Conservation (phyloP, 2,888 invertebrate genomes). For the Iphiclides podalirius region DNA sequence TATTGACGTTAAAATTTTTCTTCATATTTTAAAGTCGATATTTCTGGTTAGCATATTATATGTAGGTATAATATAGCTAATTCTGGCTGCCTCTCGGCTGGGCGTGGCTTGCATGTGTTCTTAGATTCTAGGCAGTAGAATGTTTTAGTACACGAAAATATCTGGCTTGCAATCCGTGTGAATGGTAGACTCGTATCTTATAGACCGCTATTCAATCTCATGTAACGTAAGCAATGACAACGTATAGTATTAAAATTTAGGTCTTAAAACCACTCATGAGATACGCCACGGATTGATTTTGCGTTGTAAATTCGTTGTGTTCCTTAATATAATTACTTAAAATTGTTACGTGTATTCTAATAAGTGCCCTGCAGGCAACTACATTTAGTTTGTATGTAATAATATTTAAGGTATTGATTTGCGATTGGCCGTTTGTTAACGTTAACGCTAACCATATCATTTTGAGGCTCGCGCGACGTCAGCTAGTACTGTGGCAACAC, state of each 20-base stretch:
- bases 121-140: constrained; percentile 13
- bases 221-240: constrained; percentile 4
- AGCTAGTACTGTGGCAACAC: too few species aligned
- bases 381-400: constrained; percentile 1
- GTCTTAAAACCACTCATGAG: constrained; percentile 18
- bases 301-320: constrained; percentile 1
- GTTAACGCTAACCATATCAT: background rate
- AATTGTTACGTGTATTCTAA: background rate
- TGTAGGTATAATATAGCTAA: constrained; percentile 8
- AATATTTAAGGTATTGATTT: constrained; percentile 4
- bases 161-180: constrained; percentile 2
- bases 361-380: background rate
- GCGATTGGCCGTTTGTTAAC: background rate
- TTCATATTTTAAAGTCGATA: constrained; percentile 10
- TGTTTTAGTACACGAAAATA: background rate
- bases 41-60: constrained; percentile 12
- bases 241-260: constrained; percentile 2
- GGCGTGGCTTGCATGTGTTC: constrained; percentile 18
- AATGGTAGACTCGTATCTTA: constrained; percentile 4
- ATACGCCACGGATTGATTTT: background rate
- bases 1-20: constrained; percentile 8
- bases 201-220: constrained; percentile 10
- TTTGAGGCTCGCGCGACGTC: background rate
- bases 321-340: background rate
- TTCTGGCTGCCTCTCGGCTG: constrained; percentile 3